Evolutionary conservation across 2,888 invertebrate genomes (phyloP), one percentile per base, ranked within the genome.

Genomic region (Parthenolecanium corni): DNA sequence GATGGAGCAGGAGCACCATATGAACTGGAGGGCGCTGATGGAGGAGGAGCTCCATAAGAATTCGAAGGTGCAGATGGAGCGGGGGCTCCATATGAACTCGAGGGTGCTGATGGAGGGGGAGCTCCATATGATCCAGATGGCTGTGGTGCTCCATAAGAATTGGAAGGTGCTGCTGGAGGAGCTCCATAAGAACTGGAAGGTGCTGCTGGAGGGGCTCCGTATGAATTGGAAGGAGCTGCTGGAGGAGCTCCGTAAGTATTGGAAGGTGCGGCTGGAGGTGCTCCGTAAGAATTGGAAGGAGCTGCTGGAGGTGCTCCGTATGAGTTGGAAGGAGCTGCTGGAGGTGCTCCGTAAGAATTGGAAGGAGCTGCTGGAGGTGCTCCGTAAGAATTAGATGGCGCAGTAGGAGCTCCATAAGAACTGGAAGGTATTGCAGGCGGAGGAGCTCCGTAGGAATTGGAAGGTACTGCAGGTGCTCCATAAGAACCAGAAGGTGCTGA

Each of bases 231-330:
- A 0, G 67, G 66, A 0, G 62, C 40, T 21, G 47, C 16, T 1
- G 54, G 38, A 14, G 61, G 36, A 1, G 62, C 62, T 12, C 65
- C 66, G 47, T 66, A 65, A 18, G 65, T 64, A 0, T 49, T 44
- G n/a, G 67, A 61, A 12, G 42, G 38, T 42, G 24, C 38, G 1
- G 64, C 4, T 24, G 65, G 25, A 11, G 69, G 70, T 20, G 69
- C 67, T 3, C 70, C 69, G 63, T 70, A 70, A 49, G 67, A 66
- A 18, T 67, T 65, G 62, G 69, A 69, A 31, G 70, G 71, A 11
- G 67, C 64, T 9, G 61, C 52, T 14, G 61, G 52, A 1, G 64
- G 56, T 52, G 67, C 64, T 6, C 67, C 68, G 53, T 69, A 68
- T 23, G 65, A 66, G 4, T 66, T 54, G 14, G 65, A 66, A 18